Percentiles rank a stretch among this genome's conserved stretches.
phyloP scores from a whole-genome alignment of 2,888 invertebrate genomes.

The Mystacides longicornis region DNA sequence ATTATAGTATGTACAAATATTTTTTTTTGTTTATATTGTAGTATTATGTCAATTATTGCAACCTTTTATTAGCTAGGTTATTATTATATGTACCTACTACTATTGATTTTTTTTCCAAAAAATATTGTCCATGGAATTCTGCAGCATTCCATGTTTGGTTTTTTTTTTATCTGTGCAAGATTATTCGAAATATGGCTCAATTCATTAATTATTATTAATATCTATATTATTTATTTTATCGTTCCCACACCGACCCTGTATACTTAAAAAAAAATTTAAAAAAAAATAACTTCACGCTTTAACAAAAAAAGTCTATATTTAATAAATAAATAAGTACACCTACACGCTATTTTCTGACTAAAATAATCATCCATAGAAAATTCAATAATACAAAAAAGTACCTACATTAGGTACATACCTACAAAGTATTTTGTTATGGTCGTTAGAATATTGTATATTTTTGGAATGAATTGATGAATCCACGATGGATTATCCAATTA shows the following conservation, averaged over 20 bases:
- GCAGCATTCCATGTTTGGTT: neutral
- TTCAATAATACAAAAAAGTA: too few species aligned
- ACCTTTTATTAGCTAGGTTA: too few species aligned
- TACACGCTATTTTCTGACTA: neutral
- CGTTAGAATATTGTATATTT: too few species aligned
- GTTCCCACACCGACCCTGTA: neutral
- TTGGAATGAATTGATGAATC: too few species aligned
- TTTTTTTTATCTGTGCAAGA: neutral
- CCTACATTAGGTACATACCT: too few species aligned
- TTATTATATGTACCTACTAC: too few species aligned
- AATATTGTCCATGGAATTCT: slow-evolving; percentile 2
- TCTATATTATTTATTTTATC: neutral
- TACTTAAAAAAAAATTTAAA: neutral
- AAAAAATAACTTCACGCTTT: neutral
- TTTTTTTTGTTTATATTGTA: neutral
- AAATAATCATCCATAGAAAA: neutral
- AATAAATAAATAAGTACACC: slow-evolving; percentile 11
- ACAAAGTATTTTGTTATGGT: too few species aligned
- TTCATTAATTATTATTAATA: neutral
- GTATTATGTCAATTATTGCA: too few species aligned
- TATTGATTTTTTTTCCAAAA: too few species aligned
- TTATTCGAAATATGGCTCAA: neutral
- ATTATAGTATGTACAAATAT: neutral
- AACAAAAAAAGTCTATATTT: slow-evolving; percentile 5
- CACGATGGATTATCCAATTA: neutral